phyloP scores from a whole-genome alignment of 2,888 invertebrate genomes.

The Pyrrhia umbra region DNA sequence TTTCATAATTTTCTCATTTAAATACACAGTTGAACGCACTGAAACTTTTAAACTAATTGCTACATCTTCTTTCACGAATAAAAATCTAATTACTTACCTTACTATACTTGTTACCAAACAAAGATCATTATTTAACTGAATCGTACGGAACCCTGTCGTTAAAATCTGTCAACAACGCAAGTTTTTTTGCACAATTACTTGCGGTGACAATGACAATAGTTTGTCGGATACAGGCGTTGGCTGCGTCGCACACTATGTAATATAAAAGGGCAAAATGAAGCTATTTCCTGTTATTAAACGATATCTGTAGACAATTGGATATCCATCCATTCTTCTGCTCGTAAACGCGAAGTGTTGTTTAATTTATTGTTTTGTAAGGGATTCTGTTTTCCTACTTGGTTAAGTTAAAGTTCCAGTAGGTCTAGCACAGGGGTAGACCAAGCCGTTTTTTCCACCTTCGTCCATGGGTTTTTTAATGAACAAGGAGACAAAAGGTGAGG shows the following conservation, averaged over 20 bases:
- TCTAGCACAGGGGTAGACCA: too few species aligned
- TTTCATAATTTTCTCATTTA: too few species aligned
- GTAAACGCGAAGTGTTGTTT: neutral
- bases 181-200: conserved; percentile 32
- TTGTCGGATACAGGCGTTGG: neutral
- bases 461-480: too few species aligned
- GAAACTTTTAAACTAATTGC: too few species aligned
- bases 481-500: too few species aligned
- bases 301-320: conserved; percentile 15
- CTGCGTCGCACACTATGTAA: conserved; percentile 5
- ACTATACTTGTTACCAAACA: too few species aligned
- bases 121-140: too few species aligned
- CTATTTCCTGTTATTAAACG: conserved; percentile 34
- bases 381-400: neutral
- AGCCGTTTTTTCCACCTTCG: too few species aligned
- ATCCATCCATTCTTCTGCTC: neutral
- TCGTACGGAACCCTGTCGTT: conserved; percentile 2
- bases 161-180: neutral
- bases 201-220: conserved; percentile 4
- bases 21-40: too few species aligned
- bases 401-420: too few species aligned
- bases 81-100: too few species aligned
- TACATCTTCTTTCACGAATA: too few species aligned
- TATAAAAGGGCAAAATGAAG: conserved; percentile 29
- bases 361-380: neutral